A percentile compares a stretch with the other conserved stretches of the same genome.
Conservation (phyloP, 2,888 invertebrate species). For the Macaria notata region DNA sequence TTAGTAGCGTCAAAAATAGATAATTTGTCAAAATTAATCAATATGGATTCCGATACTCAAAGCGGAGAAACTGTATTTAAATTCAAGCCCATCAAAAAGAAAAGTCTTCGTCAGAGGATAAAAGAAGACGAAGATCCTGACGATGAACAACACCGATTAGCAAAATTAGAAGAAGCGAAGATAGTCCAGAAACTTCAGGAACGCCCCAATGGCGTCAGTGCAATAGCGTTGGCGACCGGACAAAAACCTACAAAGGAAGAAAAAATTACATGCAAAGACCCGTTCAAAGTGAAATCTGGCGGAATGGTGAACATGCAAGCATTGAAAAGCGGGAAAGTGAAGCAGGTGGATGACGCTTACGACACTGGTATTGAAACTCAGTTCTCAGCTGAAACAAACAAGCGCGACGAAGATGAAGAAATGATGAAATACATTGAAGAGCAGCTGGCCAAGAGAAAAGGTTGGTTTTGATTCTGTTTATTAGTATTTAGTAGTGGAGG, state of each 20-base stretch:
- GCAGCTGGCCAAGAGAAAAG: constrained; percentile 93
- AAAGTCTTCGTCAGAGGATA: constrained; percentile 77
- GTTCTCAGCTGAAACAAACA: constrained; percentile 98
- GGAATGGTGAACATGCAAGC: constrained; percentile 95
- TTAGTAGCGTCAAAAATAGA: too few species aligned
- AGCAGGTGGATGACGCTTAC: constrained; percentile 94
- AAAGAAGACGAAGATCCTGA: constrained; percentile 72
- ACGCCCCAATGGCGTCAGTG: constrained; percentile 92
- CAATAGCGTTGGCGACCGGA: constrained; percentile 89
- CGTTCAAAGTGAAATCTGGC: constrained; percentile 86
- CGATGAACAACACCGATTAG: constrained; percentile 63
- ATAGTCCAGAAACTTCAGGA: constrained; percentile 92
- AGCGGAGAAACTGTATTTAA: constrained; percentile 44
- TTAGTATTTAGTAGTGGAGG: too few species aligned
- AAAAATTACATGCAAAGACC: constrained; percentile 76
- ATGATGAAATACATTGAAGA: constrained; percentile 93
- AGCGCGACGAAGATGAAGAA: constrained; percentile 98
- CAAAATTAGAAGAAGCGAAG: constrained; percentile 91
- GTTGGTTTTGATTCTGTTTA: constrained; percentile 47
- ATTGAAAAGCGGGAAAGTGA: constrained; percentile 90
- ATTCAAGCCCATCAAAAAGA: constrained; percentile 78
- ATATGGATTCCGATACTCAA: too few species aligned
- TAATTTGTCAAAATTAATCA: too few species aligned
- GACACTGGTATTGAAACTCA: constrained; percentile 97
- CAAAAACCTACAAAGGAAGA: constrained; percentile 84